Evolutionary conservation across 2,888 invertebrate genomes (phyloP).

Genomic region (Xylocampa areola): DNA sequence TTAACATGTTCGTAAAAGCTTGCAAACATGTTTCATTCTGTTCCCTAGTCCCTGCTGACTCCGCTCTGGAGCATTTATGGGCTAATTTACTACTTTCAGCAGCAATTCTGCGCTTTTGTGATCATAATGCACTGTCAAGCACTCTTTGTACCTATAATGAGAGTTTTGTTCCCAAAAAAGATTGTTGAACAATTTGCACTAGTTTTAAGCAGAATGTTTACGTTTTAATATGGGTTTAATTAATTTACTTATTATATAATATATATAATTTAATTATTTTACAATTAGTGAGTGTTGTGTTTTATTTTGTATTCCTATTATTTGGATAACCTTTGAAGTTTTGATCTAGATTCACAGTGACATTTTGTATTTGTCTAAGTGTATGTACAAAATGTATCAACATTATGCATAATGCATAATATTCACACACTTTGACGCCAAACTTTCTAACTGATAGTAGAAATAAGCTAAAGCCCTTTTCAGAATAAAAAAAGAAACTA

Average conservation of each 20-base stretch:
- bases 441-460: too few species aligned
- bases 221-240: too few species aligned
- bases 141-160: constrained; percentile 45
- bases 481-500: too few species aligned
- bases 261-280: constrained; percentile 34
- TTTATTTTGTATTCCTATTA: neutral
- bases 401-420: too few species aligned
- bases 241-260: too few species aligned
- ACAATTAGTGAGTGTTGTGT: constrained; percentile 13
- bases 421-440: too few species aligned
- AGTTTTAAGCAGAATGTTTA: constrained; percentile 6
- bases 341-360: too few species aligned
- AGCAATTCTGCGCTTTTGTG: constrained; percentile 34
- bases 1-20: neutral
- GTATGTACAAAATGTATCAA: too few species aligned
- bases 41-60: constrained; percentile 10
- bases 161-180: constrained; percentile 35
- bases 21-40: constrained; percentile 9
- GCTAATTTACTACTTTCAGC: constrained; percentile 32
- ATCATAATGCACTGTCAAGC: constrained; percentile 32
- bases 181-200: constrained; percentile 27
- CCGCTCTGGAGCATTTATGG: constrained; percentile 14
- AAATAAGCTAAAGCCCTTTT: too few species aligned
- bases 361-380: too few species aligned
- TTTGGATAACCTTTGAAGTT: too few species aligned